Evolutionary conservation across 2,888 invertebrate species (phyloP), one percentile per base, ranked within the genome.

Genomic region (Omphaloscelis lunosa): DNA sequence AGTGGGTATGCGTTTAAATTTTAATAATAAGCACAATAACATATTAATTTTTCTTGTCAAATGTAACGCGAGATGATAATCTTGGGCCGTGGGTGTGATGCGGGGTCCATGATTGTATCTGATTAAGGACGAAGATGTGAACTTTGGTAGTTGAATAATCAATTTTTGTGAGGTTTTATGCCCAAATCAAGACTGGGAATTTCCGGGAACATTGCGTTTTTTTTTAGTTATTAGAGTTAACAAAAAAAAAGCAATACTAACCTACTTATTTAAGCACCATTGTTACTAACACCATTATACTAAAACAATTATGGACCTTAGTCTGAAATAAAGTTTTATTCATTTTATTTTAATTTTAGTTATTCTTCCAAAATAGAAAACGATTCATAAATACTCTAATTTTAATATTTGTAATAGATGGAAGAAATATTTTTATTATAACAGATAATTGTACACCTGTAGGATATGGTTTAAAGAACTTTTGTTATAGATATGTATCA

Each of bases 11-110:
- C 83, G 80, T 86, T 88, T 89, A 90, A 89, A 90, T 89, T 89
- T 89, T 90, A 89, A 90, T 91, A 89, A 89, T 91, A 90, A 90
- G 86, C 88, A 91, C 89, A 91, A 92, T 92, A 90, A 90, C 88
- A 89, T 92, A 92, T 91, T 92, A 91, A 91, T 91, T 91, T 88
- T 88, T 88, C 86, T 88, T 88, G 88, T 88, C 88, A 82, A 88
- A 89, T 85, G 89, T 86, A 88, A 86, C 82, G 84, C 86, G 86
- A 89, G 90, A 89, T 91, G 80, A 77, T 89, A 90, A 90, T 91
- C 91, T 90, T 72, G 77, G 72, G 77, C 77, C 75, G 86, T 87
- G 87, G 87, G 88, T 84, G 86, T 86, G 79, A 48, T 66, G 72
- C 77, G 86, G 79, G 56, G 58, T 69, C 91, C 90, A 91, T 81